Conservation (phyloP, 2,888 invertebrate species). For the Blastobasis lacticolella region DNA sequence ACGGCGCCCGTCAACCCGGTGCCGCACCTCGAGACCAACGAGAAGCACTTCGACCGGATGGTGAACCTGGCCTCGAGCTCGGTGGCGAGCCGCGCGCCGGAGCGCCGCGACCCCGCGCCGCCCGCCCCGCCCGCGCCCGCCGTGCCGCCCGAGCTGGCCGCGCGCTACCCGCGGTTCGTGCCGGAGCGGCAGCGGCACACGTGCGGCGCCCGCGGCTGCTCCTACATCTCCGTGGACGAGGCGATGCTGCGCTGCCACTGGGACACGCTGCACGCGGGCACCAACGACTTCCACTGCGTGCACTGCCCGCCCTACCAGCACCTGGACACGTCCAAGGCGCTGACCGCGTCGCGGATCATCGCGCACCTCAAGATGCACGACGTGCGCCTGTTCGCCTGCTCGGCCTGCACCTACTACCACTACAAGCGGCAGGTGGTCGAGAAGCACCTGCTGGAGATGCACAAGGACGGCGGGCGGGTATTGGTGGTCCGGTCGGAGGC, state of each 20-base stretch:
- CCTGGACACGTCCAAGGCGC: constrained; percentile 52
- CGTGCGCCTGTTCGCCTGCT: constrained; percentile 80
- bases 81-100: constrained; percentile 25
- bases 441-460: constrained; percentile 77
- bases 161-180: constrained; percentile 64
- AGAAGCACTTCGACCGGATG: constrained; percentile 90
- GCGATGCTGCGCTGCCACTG: constrained; percentile 82
- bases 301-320: constrained; percentile 79
- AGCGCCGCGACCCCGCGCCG: constrained; percentile 24
- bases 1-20: constrained; percentile 87
- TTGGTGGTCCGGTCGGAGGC: constrained; percentile 48
- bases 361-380: constrained; percentile 86
- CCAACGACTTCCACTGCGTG: constrained; percentile 77
- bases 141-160: constrained; percentile 29
- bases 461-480: constrained; percentile 62
- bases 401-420: constrained; percentile 79
- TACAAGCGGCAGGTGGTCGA: constrained; percentile 77
- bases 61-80: constrained; percentile 86
- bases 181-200: constrained; percentile 75
- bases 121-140: constrained; percentile 12
- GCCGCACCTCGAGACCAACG: constrained; percentile 83
- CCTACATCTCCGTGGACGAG: constrained; percentile 82
- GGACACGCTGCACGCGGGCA: constrained; percentile 79
- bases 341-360: constrained; percentile 77
- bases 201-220: constrained; percentile 82